Evolutionary conservation across 2,113 vertebrate genomes (phyloP).

Genomic region (Cheirogaleus medius): DNA sequence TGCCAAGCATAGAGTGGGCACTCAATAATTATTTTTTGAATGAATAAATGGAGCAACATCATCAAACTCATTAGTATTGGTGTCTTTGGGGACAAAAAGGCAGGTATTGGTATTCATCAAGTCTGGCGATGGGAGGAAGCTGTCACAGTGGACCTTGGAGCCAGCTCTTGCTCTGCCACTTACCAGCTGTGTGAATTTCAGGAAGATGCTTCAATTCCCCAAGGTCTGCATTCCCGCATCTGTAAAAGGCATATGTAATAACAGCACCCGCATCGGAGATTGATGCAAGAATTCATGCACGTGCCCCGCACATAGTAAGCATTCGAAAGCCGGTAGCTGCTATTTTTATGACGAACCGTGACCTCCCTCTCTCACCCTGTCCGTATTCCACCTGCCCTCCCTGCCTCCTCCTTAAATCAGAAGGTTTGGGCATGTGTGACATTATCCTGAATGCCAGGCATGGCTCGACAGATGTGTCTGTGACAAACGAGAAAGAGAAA

Average conservation of each 20-base stretch:
- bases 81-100: conserved; percentile 41
- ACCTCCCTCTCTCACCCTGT: neutral
- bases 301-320: neutral
- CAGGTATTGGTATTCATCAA: neutral
- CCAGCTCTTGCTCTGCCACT: neutral
- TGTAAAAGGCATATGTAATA: neutral
- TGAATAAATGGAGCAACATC: conserved; percentile 35
- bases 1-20: neutral
- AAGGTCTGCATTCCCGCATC: neutral
- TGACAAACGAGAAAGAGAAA: conserved; percentile 31
- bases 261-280: neutral
- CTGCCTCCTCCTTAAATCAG: neutral
- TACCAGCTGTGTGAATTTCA: neutral
- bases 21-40: neutral
- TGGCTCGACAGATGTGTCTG: conserved; percentile 32
- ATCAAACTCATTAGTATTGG: neutral
- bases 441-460: neutral
- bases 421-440: neutral
- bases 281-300: neutral
- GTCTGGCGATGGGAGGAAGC: neutral
- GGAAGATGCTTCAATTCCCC: neutral
- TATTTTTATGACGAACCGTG: neutral
- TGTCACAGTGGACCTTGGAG: neutral
- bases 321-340: neutral
- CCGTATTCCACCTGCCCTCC: neutral